phyloP scores from a whole-genome alignment of 2,888 invertebrate species.

The Pardosa pseudoannulata region DNA sequence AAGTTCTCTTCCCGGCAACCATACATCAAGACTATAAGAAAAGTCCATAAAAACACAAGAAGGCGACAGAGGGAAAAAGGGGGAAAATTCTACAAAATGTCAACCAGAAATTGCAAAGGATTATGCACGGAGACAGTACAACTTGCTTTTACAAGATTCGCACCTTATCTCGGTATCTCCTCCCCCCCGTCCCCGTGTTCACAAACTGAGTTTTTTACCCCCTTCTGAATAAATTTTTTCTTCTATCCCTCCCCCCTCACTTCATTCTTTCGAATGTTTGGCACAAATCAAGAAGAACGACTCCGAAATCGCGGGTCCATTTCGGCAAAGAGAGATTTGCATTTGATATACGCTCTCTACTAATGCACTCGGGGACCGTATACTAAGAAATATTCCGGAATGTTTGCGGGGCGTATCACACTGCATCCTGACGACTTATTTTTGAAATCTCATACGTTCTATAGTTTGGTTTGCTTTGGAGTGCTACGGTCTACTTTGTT shows the following conservation, averaged over 20 bases:
- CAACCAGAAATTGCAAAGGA: neutral
- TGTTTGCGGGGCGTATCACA: too few relatives aligned
- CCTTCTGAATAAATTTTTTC: constrained; percentile 43
- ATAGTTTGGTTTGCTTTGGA: too few relatives aligned
- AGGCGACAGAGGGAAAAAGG: too few relatives aligned
- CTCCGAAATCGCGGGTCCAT: constrained; percentile 50
- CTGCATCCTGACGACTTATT: too few relatives aligned
- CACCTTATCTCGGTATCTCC: neutral
- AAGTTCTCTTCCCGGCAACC: too few relatives aligned
- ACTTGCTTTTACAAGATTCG: constrained; percentile 45
- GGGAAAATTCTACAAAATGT: too few relatives aligned
- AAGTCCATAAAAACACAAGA: too few relatives aligned
- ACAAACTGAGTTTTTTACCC: too few relatives aligned
- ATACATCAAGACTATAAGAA: too few relatives aligned
- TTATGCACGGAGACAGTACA: neutral
- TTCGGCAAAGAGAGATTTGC: constrained; percentile 23
- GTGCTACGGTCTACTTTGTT: too few relatives aligned
- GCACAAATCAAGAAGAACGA: constrained; percentile 69
- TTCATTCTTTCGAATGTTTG: constrained; percentile 8
- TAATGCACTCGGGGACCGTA: constrained; percentile 22
- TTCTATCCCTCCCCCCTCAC: constrained; percentile 36
- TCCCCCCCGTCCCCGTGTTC: constrained; percentile 2
- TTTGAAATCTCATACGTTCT: too few relatives aligned
- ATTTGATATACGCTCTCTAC: constrained; percentile 44
- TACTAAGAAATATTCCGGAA: too few relatives aligned